These are phyloP conservation scores for Schizothorax lantsangensis DNA, from an alignment of 2,797 vertebrate genomes.

Conservation along the genomic window DNA sequence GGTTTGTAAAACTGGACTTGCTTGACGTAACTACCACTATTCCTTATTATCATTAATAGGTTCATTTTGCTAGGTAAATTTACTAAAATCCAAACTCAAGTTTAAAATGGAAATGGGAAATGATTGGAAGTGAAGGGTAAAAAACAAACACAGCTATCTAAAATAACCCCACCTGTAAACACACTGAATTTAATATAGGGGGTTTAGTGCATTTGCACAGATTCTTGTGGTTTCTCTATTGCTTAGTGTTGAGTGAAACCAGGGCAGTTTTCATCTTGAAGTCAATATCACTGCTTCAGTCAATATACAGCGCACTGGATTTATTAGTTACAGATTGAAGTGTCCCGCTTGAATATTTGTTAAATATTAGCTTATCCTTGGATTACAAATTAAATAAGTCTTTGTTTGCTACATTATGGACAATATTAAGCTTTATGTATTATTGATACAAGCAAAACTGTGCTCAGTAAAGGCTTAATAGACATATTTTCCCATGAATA, in stretches of 20 bases:
- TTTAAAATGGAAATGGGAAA: neutral
- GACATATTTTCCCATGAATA: neutral
- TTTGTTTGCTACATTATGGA: neutral
- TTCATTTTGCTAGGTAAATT: neutral
- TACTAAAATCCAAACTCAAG: neutral
- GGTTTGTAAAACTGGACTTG: neutral
- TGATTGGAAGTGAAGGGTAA: neutral
- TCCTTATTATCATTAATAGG: neutral
- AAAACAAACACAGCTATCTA: neutral
- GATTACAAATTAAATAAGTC: neutral
- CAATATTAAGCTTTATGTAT: neutral
- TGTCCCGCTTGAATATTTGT: neutral
- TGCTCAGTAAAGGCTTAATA: neutral
- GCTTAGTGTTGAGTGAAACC: slow-evolving; percentile 15
- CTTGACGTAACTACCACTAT: neutral
- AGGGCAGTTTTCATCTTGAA: slow-evolving; percentile 21
- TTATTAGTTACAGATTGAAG: neutral
- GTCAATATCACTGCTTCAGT: neutral
- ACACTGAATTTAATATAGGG: neutral
- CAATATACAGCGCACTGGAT: neutral
- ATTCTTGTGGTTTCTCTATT: slow-evolving; percentile 22
- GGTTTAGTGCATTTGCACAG: slow-evolving; percentile 12
- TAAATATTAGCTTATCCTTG: neutral
- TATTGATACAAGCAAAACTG: neutral
- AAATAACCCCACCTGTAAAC: neutral